Percentiles rank a stretch among this genome's conserved stretches.
Evolutionary conservation across 2,888 invertebrate species (phyloP).

Genomic region (Bursaphelenchus okinawaensis): DNA sequence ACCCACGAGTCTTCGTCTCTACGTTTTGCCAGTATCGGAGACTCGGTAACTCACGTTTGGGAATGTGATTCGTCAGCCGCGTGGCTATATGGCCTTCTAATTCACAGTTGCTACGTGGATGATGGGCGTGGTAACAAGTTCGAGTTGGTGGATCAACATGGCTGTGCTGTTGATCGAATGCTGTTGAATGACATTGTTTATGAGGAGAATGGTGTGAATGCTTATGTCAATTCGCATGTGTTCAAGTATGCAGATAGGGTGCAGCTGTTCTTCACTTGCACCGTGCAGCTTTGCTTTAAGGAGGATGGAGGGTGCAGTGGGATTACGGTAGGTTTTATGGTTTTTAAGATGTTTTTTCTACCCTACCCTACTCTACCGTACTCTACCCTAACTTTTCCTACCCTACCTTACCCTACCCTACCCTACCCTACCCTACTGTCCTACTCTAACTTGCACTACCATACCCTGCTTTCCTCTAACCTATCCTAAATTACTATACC

Average conservation of each 20-base stretch:
- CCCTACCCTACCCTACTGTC: no score
- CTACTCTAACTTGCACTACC: neutral
- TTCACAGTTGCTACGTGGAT: conserved; percentile 57
- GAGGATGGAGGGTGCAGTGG: conserved; percentile 57
- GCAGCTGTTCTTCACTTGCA: conserved; percentile 56
- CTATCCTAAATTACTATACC: conserved; percentile 4
- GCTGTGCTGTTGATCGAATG: conserved; percentile 48
- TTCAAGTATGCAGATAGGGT: conserved; percentile 58
- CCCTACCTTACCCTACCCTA: no score
- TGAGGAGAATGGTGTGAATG: conserved; percentile 26
- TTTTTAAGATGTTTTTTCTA: no score
- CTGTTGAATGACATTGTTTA: conserved; percentile 43
- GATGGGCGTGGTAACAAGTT: conserved; percentile 57
- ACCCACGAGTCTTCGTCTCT: conserved; percentile 27
- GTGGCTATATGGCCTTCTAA: conserved; percentile 52
- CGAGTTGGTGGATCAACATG: conserved; percentile 53
- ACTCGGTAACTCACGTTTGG: conserved; percentile 54
- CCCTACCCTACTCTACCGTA: no score
- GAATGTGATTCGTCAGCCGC: conserved; percentile 51
- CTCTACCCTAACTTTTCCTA: no score
- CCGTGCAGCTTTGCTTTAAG: conserved; percentile 57
- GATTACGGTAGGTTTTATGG: conserved; percentile 48
- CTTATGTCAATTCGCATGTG: conserved; percentile 46
- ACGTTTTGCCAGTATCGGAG: conserved; percentile 34
- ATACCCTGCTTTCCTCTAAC: no score